Percentiles rank a stretch among this genome's conserved stretches.
phyloP scores from a whole-genome alignment of 2,113 vertebrate genomes.

The Myrmecophaga tridactyla region DNA sequence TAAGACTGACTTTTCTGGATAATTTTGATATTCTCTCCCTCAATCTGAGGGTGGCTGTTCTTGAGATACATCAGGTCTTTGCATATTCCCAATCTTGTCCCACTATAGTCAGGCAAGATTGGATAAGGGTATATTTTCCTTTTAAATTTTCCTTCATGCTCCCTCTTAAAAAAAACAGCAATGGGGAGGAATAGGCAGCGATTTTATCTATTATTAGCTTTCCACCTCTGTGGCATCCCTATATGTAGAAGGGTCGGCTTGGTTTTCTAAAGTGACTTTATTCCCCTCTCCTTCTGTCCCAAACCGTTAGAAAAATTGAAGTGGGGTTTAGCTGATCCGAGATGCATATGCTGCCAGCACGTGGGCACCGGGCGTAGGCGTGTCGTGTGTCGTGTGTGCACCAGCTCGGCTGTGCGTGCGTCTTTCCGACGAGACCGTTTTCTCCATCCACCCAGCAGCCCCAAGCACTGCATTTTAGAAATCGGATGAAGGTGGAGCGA shows the following conservation, averaged over 20 bases:
- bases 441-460: neutral
- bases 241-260: neutral
- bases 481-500: neutral
- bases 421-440: neutral
- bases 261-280: neutral
- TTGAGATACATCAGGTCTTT: neutral
- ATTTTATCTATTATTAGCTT: neutral
- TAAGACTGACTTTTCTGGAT: neutral
- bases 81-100: neutral
- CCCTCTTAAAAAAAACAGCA: neutral
- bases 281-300: fast-evolving
- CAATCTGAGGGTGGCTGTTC: neutral
- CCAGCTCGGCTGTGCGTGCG: neutral
- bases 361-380: neutral
- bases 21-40: fast-evolving
- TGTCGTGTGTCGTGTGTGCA: neutral
- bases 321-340: neutral
- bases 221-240: neutral
- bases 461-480: neutral
- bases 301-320: neutral
- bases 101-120: neutral
- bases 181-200: neutral
- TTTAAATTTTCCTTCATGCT: neutral
- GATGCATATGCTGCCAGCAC: neutral
- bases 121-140: neutral